Evolutionary conservation across 2,888 invertebrate genomes (phyloP).

Genomic region (Rotaria magnacalcarata): DNA sequence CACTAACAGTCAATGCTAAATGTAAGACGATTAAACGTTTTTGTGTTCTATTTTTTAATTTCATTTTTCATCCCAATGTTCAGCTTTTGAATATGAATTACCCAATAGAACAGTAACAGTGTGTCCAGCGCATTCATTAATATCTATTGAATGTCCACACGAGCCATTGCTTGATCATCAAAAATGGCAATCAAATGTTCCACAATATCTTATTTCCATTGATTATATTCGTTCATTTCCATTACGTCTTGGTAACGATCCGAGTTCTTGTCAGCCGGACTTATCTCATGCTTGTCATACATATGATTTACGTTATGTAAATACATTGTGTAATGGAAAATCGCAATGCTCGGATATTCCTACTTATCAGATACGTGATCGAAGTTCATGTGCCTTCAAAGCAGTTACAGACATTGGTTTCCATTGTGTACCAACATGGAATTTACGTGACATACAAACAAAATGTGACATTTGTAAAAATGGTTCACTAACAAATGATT

Average conservation of each 20-base stretch:
- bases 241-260: slow-evolving; percentile 1
- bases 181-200: neutral
- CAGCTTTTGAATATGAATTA: slow-evolving; percentile 25
- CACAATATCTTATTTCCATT: neutral
- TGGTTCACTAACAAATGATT: slow-evolving; percentile 33
- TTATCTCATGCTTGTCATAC: neutral
- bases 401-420: slow-evolving; percentile 6
- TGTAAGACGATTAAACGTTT: neutral
- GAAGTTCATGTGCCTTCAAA: slow-evolving; percentile 14
- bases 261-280: slow-evolving; percentile 10
- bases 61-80: neutral
- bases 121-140: neutral
- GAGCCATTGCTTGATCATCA: neutral
- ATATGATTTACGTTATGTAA: slow-evolving; percentile 30
- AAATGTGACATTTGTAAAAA: slow-evolving; percentile 35
- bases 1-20: neutral
- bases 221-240: slow-evolving; percentile 33
- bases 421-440: slow-evolving; percentile 33
- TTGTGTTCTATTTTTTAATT: no score
- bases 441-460: neutral
- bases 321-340: slow-evolving; percentile 18
- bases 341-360: slow-evolving; percentile 6
- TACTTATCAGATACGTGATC: slow-evolving; percentile 26
- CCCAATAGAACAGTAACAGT: slow-evolving; percentile 23
- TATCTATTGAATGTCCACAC: slow-evolving; percentile 32